Evolutionary conservation across 2,797 vertebrate genomes (phyloP).

Genomic region (Mareca penelope): DNA sequence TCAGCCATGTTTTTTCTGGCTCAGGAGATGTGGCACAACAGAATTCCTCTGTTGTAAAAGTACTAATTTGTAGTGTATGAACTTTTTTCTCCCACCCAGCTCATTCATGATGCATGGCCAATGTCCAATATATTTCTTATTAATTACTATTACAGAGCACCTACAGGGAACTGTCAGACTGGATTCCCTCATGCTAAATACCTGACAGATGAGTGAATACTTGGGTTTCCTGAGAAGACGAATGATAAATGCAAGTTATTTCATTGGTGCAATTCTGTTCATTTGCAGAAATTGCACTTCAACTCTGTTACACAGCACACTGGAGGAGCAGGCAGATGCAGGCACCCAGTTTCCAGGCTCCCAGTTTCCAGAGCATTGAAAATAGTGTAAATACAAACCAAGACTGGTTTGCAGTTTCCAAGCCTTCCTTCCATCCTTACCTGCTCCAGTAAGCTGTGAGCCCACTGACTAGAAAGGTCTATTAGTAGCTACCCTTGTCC

Average conservation of each 20-base stretch:
- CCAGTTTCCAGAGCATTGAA: neutral
- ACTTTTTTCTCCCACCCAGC: neutral
- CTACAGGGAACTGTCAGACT: neutral
- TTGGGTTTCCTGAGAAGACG: neutral
- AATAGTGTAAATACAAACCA: neutral
- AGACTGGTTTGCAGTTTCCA: neutral
- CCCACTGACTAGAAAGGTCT: slow-evolving; percentile 7
- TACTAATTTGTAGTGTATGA: neutral
- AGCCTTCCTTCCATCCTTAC: neutral
- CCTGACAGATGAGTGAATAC: neutral
- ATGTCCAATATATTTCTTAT: neutral
- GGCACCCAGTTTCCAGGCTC: neutral
- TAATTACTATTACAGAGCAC: neutral
- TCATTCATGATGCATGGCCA: neutral
- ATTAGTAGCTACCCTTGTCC: neutral
- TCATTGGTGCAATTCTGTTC: neutral
- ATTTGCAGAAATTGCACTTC: neutral
- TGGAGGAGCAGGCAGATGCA: neutral
- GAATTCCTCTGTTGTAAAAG: neutral
- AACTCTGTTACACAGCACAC: neutral
- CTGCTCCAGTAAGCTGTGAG: neutral
- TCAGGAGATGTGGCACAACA: neutral
- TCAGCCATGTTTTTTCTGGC: neutral
- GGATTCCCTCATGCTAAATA: neutral
- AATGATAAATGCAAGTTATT: neutral